Base-by-base conservation (phyloP, 2,113 vertebrate genomes). In the Lophotis ruficrista region DNA sequence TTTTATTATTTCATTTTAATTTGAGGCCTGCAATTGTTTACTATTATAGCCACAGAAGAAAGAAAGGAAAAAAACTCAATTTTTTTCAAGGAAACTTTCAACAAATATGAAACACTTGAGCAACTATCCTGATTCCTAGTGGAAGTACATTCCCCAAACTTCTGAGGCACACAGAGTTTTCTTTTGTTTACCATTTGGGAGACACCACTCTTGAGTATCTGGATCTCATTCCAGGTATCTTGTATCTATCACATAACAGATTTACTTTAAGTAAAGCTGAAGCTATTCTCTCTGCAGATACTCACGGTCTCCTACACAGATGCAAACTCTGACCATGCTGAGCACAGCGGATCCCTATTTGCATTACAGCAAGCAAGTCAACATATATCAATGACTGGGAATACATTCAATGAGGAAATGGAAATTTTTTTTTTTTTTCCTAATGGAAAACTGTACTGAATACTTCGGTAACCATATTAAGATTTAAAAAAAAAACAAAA, bases 1-100 rank as follows among this genome's bases (percentile, higher is more conserved):
- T 79, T 70, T 84, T 53, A 12, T 37, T 50, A 81, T 64, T 87
- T 53, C 1, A 51, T 86, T 88, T 76, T n/a, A 25, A 57, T 61
- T 60, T 65, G 15, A 83, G 37, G n/a, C 4, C 45, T 80, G 15
- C 4, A 20, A 71, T 60, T 81, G 65, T 41, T 77, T 19, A 50
- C 11, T 45, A 43, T 27, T 50, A 62, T 14, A 54, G 3, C 41
- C 41, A 43, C 41, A 43, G 41, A 43, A 43, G 41, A 43, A 43
- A 45, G 7, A 31, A 2, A 2, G 4, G 12, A 22, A 61, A 20
- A 9, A 17, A 18, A 7, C 16, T 10, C 13, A 1, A 11, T 5
- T 16, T 50, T 47, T 11, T 83, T 72, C 24, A 22, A 68, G 23
- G 30, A 68, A 93, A 56, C 5, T 31, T 51, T 25, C 38, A 70